These are phyloP conservation scores for Sorex araneus DNA, from an alignment of 2,113 vertebrate genomes.

Conservation along the genomic window DNA sequence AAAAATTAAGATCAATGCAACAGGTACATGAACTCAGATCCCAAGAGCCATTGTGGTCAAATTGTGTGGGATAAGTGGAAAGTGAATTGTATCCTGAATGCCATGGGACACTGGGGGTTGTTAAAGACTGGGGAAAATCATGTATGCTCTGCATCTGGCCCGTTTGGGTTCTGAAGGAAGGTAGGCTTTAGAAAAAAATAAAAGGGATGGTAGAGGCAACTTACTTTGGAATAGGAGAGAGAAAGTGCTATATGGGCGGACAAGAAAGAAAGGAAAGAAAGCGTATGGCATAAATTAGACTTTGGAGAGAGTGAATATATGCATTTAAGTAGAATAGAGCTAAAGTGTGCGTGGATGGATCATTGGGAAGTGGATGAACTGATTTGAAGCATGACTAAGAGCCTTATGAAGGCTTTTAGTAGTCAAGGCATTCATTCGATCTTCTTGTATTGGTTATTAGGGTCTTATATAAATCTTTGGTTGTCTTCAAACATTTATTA, in stretches of 20 bases:
- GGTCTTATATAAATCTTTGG: not conserved
- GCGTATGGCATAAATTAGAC: not conserved
- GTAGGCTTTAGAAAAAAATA: slow-evolving; percentile 34
- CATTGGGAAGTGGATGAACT: not conserved
- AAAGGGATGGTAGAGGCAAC: not conserved
- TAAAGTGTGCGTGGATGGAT: not conserved
- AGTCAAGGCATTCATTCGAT: slow-evolving; percentile 14
- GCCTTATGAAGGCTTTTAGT: not conserved
- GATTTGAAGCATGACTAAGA: not conserved
- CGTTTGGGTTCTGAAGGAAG: not conserved
- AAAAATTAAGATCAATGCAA: not conserved
- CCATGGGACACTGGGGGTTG: not conserved
- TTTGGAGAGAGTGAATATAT: not conserved
- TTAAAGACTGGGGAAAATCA: not conserved
- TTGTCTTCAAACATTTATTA: slow-evolving; percentile 6
- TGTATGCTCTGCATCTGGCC: not conserved
- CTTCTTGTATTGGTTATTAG: not conserved
- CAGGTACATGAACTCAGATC: not conserved
- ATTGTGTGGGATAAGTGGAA: not conserved
- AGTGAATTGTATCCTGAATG: not conserved
- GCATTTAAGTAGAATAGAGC: not conserved
- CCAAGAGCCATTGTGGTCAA: not conserved
- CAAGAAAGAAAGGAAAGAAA: not conserved
- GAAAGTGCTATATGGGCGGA: not conserved
- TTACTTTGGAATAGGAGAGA: not conserved